A percentile compares a stretch with the other conserved stretches of the same genome.
Conservation (phyloP, 2,797 vertebrate species). For the Mionectes olivaceus region DNA sequence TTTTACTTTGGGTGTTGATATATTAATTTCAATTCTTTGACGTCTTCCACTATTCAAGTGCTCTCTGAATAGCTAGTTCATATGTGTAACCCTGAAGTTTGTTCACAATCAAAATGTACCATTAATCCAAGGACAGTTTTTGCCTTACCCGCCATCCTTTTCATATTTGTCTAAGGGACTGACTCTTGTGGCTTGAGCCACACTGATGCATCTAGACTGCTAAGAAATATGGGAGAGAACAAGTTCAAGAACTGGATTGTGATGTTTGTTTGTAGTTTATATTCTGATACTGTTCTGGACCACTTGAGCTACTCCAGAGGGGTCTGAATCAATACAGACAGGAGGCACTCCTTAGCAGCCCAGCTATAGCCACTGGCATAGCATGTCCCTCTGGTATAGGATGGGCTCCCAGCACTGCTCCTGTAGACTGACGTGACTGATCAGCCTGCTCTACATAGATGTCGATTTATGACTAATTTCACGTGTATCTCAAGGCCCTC, state of each 20-base stretch:
- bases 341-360: background rate
- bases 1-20: background rate
- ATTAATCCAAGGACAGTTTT: background rate
- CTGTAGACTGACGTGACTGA: background rate
- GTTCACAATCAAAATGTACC: background rate
- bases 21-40: background rate
- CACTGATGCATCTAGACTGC: background rate
- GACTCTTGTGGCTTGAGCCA: background rate
- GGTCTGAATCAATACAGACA: rapidly evolving
- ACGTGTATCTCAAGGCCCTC: background rate
- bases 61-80: background rate
- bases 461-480: background rate
- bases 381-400: rapidly evolving
- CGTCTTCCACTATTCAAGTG: background rate
- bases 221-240: background rate
- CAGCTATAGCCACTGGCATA: background rate
- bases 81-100: background rate
- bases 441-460: background rate
- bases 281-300: background rate
- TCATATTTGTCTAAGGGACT: background rate
- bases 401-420: background rate
- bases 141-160: background rate
- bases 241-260: background rate
- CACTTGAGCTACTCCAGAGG: background rate
- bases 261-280: background rate